A percentile compares a stretch with the other conserved stretches of the same genome.
phyloP scores from a whole-genome alignment of 2,113 vertebrate genomes.

The Eolophus roseicapilla region DNA sequence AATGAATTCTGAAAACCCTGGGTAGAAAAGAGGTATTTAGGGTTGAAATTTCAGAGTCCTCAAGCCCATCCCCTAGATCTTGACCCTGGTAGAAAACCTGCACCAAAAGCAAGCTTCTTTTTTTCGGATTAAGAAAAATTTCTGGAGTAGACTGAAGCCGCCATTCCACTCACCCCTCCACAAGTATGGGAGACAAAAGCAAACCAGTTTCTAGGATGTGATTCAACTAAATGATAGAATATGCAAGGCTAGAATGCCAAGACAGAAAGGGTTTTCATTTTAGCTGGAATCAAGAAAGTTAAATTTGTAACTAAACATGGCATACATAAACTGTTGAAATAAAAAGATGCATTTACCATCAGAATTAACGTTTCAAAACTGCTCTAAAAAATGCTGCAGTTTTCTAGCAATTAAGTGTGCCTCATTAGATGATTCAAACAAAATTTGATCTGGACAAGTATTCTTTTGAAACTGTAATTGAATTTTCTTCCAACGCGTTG shows the following conservation, averaged over 20 bases:
- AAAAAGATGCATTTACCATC: background rate
- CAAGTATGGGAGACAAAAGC: background rate
- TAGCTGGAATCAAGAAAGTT: background rate
- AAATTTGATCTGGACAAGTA: background rate
- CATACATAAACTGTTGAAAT: background rate
- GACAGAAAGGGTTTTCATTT: background rate
- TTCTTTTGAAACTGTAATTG: background rate
- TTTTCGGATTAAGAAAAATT: background rate
- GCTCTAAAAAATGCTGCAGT: background rate
- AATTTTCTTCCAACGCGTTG: background rate
- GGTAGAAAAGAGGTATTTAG: constrained; percentile 37
- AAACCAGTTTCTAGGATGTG: background rate
- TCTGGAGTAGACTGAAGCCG: background rate
- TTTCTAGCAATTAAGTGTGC: background rate
- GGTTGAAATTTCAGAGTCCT: constrained; percentile 29
- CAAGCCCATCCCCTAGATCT: background rate
- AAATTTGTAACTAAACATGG: background rate
- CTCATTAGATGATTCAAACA: background rate
- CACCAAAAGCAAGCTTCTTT: background rate
- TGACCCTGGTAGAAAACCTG: constrained; percentile 24
- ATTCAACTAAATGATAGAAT: background rate
- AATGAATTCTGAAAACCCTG: constrained; percentile 64
- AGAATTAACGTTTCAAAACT: background rate
- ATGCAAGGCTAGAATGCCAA: background rate
- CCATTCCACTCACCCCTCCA: background rate